Percentiles rank a stretch among this genome's conserved stretches.
These are phyloP conservation scores for Ceratina calcarata DNA, from an alignment of 1,140 invertebrate species.

Conservation along the genomic window DNA sequence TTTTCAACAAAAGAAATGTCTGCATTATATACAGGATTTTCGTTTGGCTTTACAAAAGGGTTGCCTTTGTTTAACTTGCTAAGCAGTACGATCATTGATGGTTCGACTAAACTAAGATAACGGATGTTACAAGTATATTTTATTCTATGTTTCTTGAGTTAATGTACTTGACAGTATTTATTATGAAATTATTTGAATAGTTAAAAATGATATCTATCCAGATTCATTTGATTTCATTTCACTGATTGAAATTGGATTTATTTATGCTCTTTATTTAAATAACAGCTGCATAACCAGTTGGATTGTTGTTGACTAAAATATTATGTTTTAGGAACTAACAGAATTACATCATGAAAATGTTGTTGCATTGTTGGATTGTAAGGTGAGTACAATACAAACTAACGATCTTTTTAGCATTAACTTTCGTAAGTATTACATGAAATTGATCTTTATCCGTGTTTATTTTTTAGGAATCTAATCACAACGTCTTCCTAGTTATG, in stretches of 20 bases:
- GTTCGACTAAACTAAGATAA: neutral
- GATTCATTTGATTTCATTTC: slow-evolving; percentile 22
- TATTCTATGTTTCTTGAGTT: neutral
- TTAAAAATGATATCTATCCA: slow-evolving; percentile 19
- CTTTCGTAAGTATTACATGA: neutral
- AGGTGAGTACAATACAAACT: slow-evolving; percentile 77
- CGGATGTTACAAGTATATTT: neutral
- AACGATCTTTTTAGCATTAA: slow-evolving; percentile 30
- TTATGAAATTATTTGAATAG: slow-evolving; percentile 9
- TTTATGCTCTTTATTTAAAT: slow-evolving; percentile 7
- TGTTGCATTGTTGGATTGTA: slow-evolving; percentile 97
- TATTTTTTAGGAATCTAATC: slow-evolving; percentile 87
- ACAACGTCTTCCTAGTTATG: slow-evolving; percentile 98
- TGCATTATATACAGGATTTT: neutral
- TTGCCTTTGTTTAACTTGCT: slow-evolving; percentile 7
- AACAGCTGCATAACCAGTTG: slow-evolving; percentile 17
- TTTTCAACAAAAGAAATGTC: neutral
- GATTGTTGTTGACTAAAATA: slow-evolving; percentile 41
- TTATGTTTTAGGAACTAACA: slow-evolving; percentile 90
- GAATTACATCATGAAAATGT: slow-evolving; percentile 99
- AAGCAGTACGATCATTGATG: neutral
- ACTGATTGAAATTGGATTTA: neutral
- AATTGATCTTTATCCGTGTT: slow-evolving; percentile 9
- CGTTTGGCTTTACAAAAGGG: neutral
- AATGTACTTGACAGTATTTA: neutral